Evolutionary conservation across 1,140 invertebrate genomes (phyloP), one percentile per base, ranked within the genome.

Genomic region (Eupeodes corollae): DNA sequence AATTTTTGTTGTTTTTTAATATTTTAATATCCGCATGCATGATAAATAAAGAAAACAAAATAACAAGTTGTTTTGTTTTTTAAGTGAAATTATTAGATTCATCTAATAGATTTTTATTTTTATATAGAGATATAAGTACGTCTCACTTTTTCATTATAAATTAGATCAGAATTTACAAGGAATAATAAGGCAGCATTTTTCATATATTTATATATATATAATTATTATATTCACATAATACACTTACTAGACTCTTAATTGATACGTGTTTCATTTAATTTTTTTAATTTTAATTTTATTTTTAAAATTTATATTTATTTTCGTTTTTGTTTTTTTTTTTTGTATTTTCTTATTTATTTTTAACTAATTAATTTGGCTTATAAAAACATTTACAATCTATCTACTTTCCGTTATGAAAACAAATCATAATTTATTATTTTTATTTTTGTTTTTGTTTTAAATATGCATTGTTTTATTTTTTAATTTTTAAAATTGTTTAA

Each of bases 121-220:
- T 41, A 41, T 13, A 37, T 13, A n/a, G 35, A n/a, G 13, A 13
- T 37, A 37, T 37, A 15, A 13, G 13, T n/a, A n/a, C 15, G 35
- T 37, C 13, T 37, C 15, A 37, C 13, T 37, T 37, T 37, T 37
- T 37, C 15, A 6, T 37, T 37, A n/a, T 37, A 37, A 54, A 45
- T 39, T 44, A 56, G 51, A 49, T 14, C n/a, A 50, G 51, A 59
- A 56, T 56, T 61, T 57, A 63, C 55, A 56, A 61, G 60, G 60
- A 63, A 63, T 63, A 53, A 63, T 63, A 63, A 63, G 60, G 60
- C 60, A 63, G 61, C 61, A 57, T 56, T 63, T 61, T 26, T 26
- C 21, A 26, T 26, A 26, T 26, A 26, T 26, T 26, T 26, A 26
- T 26, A 26, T 26, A 26, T 26, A 26, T 26, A 26, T 26, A 26